Evolutionary conservation across 2,113 vertebrate species (phyloP), one percentile per base, ranked within the genome.

Genomic region (Ranitomeya variabilis): DNA sequence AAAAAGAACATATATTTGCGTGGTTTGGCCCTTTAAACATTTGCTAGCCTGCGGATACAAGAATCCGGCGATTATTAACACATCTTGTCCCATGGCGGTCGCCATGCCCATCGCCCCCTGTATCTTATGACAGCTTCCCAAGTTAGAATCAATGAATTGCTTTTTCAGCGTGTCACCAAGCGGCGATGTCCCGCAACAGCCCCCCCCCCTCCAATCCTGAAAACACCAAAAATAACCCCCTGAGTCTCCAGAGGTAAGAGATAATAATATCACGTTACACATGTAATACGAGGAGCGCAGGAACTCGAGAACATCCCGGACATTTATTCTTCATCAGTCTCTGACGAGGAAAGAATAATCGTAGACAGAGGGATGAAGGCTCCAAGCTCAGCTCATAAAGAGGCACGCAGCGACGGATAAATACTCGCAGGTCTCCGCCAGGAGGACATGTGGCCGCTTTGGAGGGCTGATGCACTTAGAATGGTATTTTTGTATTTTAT

Each of bases 261-360:
- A 88, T 88, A 69, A 87, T 80, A 81, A 85, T 85, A 79, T 85
- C 82, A 85, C 87, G 79, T 69, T 89, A 79, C 69, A 69, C 16
- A 78, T 77, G 87, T 74, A 89, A 77, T 66, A 88, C 7, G 81
- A 77, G 80, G 51, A 21, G 86, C 55, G 6, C n/a, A n/a, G 80
- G 77, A 78, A 84, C 80, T 5, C 80, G 81, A 84, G 78, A 79
- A 66, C 71, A 21, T 88, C 23, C 31, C 13, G 6, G 60, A 2
- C 57, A 64, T 64, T 69, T 87, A 79, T 87, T 77, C 77, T 74
- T 64, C 83, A 84, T 51, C 80, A 88, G 64, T 18, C 78, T 59
- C 23, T 81, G 79, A 74, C 79, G 66, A 66, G 77, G 59, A 66
- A 67, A 45, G 57, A 78, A 89, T 89, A 78, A 84, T 45, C 23